Base-by-base conservation (phyloP, 2,113 vertebrate species). In the Mesembrinibis cayennensis region DNA sequence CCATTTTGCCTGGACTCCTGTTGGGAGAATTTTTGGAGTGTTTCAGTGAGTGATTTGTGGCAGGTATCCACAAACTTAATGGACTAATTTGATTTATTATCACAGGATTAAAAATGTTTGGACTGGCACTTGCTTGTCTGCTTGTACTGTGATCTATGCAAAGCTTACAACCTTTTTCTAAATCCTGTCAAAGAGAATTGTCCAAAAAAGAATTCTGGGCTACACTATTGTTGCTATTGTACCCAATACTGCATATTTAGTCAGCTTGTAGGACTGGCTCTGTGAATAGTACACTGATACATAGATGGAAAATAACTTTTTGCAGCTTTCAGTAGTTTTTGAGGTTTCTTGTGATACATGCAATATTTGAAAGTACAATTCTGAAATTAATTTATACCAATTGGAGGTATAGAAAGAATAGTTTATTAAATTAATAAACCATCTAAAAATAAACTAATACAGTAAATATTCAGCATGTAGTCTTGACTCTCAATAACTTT, bases 181-280 rank as follows among this genome's bases (percentile, higher is more conserved):
- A 52, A 53, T 59, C 16, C 27, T 78, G 13, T 82, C 22, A 45
- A 40, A 69, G 44, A 65, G 13, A 66, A 76, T 58, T 76, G 44
- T 38, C 23, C 26, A 53, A 52, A 76, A 52, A 52, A 42, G 18
- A n/a, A 42, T 92, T 73, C 26, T 42, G 16, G 45, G 5, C 36
- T 30, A 21, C 0, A 0, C 19, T 87, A 1, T 53, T 73, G 53
- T n/a, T 58, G 26, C 56, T 63, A 2, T 58, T 78, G 23, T 82
- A 65, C 7, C 5, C 74, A 72, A 5, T 23, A 30, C 6, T 59
- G 38, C 13, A 3, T 82, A 23, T 45, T 67, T 66, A n/a, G 21
- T 67, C 32, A 84, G 38, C 44, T 38, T 30, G 21, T 13, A 34
- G 32, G 44, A 26, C 18, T 72, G 38, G 11, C 16, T 87, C 7